Percentiles rank a stretch among this genome's conserved stretches.
phyloP scores from a whole-genome alignment of 2,797 vertebrate species.

The Phalloptychus januarius region DNA sequence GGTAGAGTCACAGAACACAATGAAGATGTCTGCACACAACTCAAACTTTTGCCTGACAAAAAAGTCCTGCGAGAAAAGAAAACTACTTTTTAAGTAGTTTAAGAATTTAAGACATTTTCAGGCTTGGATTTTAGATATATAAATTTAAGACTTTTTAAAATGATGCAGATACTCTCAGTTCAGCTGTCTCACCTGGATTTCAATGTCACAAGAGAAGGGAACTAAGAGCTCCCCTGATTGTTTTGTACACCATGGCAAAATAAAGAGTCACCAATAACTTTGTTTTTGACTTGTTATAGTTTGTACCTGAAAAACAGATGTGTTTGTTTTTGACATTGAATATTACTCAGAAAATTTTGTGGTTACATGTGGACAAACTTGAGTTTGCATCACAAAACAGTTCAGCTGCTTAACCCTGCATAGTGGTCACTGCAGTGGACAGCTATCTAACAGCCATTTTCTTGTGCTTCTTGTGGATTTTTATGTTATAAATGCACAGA shows the following conservation, averaged over 20 bases:
- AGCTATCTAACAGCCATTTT: too few species aligned
- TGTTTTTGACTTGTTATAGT: not conserved
- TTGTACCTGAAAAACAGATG: not conserved
- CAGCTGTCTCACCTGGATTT: not conserved
- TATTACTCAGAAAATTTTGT: not conserved
- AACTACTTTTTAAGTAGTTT: too few species aligned
- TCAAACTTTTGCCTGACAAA: too few species aligned
- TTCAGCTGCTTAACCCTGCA: not conserved
- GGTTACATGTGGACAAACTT: not conserved
- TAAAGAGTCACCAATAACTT: not conserved
- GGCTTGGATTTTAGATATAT: too few species aligned
- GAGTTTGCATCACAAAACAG: not conserved
- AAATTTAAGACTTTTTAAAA: too few species aligned
- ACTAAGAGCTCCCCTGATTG: not conserved
- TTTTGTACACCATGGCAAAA: not conserved
- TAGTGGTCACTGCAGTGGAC: too few species aligned
- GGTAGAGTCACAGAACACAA: too few species aligned
- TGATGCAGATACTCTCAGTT: not conserved
- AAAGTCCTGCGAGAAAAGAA: too few species aligned
- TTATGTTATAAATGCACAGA: too few species aligned
- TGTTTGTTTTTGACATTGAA: not conserved
- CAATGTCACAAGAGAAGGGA: not conserved
- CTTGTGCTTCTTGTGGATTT: too few species aligned
- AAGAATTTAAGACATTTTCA: too few species aligned
- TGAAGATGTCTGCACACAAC: too few species aligned